Evolutionary conservation across 2,113 vertebrate species (phyloP), one percentile per base, ranked within the genome.

Genomic region (Phalacrocorax pelagicus): DNA sequence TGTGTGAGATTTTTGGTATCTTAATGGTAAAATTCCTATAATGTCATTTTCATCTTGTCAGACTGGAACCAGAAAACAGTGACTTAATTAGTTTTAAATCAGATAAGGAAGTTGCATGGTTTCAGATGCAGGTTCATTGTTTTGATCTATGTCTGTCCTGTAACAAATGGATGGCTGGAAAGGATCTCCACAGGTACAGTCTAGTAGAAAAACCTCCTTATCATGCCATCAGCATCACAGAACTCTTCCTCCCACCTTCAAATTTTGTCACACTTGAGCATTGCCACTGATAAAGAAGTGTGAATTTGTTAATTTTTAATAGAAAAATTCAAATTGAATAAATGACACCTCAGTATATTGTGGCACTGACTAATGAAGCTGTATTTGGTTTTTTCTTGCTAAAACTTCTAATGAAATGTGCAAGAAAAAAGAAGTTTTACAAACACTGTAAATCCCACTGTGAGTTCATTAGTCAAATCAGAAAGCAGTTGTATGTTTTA

Each of bases 381-480:
- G 9, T 27, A 52, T 74, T 74, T 92, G 36, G 5, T 44, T 44
- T 88, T 77, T 38, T 73, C 29, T 85, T 92, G 47, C 12, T 55
- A 59, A 16, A 92, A 58, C 1, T 82, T 82, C 51, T 5, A 34
- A 92, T 58, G 38, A 93, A 96, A 96, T 95, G 51, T 90, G 55
- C 47, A 95, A 77, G 83, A 92, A 94, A 96, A 96, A 69, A 72
- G 2, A 70, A 46, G 15, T 84, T 96, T 97, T 84, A 34, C n/a
- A 90, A 95, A 96, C 19, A 52, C n/a, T 75, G 40, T 86, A 92
- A 96, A 92, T 92, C 47, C 72, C 46, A 34, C 61, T 93, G 89
- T 80, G 93, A 94, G 88, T 95, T 94, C 78, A 67, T 97, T 97
- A 91, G 67, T 97, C 89, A 96, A 95, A 94, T 83, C 34, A 80